Conservation (phyloP, 2,113 vertebrate genomes). For the Pollachius pollachius region DNA sequence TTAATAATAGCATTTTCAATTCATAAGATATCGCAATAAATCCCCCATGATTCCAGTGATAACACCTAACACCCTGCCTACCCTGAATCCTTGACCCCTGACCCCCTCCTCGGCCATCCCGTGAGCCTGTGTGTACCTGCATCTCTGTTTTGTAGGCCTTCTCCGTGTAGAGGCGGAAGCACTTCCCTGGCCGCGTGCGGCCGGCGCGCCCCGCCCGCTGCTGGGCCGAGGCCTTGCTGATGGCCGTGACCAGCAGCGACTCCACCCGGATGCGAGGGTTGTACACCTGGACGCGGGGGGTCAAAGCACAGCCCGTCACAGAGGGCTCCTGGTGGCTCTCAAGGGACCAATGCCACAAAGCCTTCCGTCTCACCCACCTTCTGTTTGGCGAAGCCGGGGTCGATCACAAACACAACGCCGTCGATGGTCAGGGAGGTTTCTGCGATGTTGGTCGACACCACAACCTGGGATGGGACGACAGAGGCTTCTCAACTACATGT, state of each 20-base stretch:
- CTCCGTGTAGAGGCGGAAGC: slow-evolving; percentile 97
- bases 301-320: not conserved
- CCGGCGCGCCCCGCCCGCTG: slow-evolving; percentile 98
- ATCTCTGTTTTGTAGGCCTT: slow-evolving; percentile 99
- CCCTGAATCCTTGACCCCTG: no score
- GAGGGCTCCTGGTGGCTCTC: not conserved
- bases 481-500: not conserved
- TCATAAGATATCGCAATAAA: no score
- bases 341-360: not conserved
- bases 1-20: no score
- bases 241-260: slow-evolving; percentile 94
- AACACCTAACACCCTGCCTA: no score
- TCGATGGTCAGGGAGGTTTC: slow-evolving; percentile 98
- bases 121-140: slow-evolving; percentile 77
- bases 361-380: slow-evolving; percentile 77
- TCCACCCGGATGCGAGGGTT: slow-evolving; percentile 97
- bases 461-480: slow-evolving; percentile 78
- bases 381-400: slow-evolving; percentile 98
- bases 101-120: no score
- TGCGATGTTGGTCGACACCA: slow-evolving; percentile 98
- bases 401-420: slow-evolving; percentile 97
- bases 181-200: slow-evolving; percentile 95
- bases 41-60: no score
- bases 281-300: slow-evolving; percentile 81
- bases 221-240: slow-evolving; percentile 98